Evolutionary conservation across 2,888 invertebrate species (phyloP).

Genomic region (Pherbina coryleti): DNA sequence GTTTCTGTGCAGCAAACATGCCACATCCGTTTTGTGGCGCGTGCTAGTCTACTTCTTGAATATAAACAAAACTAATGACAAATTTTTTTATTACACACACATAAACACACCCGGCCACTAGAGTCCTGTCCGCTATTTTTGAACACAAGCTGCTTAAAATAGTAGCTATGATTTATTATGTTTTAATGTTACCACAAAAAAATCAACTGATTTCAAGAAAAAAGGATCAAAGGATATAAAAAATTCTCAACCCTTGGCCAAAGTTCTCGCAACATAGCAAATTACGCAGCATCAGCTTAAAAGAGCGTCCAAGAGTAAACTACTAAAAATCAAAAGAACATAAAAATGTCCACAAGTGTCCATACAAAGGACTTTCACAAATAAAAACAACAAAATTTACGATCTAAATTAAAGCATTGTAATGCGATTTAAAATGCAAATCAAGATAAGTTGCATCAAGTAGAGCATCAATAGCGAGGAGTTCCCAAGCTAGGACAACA

Average conservation of each 20-base stretch:
- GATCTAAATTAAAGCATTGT: background rate
- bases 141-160: background rate
- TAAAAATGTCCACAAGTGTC: conserved; percentile 54
- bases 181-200: conserved; percentile 12
- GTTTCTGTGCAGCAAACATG: background rate
- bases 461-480: too few species aligned
- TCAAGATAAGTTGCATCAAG: background rate
- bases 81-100: conserved; percentile 2
- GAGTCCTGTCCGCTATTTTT: too few species aligned
- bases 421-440: conserved; percentile 36
- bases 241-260: background rate
- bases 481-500: background rate
- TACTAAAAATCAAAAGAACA: conserved; percentile 44
- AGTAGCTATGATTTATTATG: conserved; percentile 1
- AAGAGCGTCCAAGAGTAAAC: background rate
- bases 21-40: conserved; percentile 22
- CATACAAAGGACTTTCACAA: conserved; percentile 44
- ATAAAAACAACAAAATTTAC: conserved; percentile 23
- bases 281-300: conserved; percentile 19
- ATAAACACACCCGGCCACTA: background rate
- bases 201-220: background rate
- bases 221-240: background rate
- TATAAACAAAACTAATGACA: conserved; percentile 15
- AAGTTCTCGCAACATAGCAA: background rate
- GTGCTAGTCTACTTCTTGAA: conserved; percentile 11